A percentile compares a stretch with the other conserved stretches of the same genome.
These are phyloP conservation scores for Alviniconcha strummeri DNA, from an alignment of 2,888 invertebrate genomes.

Conservation along the genomic window DNA sequence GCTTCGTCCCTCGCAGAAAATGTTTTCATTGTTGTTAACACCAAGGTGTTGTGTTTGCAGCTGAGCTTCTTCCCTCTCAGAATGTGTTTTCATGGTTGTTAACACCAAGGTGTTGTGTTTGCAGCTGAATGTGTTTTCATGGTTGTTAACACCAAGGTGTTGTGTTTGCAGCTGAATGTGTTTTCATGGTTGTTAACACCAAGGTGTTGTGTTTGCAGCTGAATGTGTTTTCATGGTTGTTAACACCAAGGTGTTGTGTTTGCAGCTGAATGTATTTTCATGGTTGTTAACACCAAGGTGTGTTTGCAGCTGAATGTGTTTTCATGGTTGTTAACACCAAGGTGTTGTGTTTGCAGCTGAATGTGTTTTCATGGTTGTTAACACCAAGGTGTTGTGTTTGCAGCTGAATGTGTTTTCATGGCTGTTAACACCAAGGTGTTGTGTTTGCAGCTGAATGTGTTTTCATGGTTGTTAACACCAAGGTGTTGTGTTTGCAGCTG, in stretches of 20 bases:
- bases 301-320: constrained; percentile 47
- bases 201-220: constrained; percentile 47
- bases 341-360: constrained; percentile 47
- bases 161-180: constrained; percentile 47
- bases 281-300: too few species aligned
- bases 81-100: too few species aligned
- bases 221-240: too few species aligned
- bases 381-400: not conserved
- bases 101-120: not conserved
- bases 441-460: constrained; percentile 47
- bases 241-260: not conserved
- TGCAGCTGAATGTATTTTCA: constrained; percentile 47
- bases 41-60: constrained; percentile 41
- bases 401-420: constrained; percentile 47
- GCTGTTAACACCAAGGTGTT: too few species aligned
- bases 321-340: too few species aligned
- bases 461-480: too few species aligned
- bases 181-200: too few species aligned
- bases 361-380: too few species aligned
- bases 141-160: too few species aligned
- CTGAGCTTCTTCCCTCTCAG: too few species aligned
- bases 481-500: constrained; percentile 47
- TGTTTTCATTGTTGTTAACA: too few species aligned
- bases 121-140: constrained; percentile 47
- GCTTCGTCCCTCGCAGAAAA: too few species aligned